These are phyloP conservation scores for Cotesia congregata DNA, from an alignment of 2,888 invertebrate species.

Conservation along the genomic window DNA sequence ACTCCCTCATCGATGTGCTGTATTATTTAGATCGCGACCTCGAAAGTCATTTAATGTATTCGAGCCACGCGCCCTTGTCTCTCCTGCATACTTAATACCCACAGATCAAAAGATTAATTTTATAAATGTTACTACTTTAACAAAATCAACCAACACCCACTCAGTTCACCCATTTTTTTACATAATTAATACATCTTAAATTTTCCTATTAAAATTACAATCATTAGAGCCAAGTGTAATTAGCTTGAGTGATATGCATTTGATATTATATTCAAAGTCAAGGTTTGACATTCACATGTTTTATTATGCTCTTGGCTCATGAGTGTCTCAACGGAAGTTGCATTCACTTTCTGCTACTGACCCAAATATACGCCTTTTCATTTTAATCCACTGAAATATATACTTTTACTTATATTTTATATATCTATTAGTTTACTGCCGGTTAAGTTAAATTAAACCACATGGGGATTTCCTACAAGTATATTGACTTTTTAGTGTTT, in stretches of 20 bases:
- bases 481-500: too few species aligned
- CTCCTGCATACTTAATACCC: slow-evolving; percentile 48
- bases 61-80: slow-evolving; percentile 53
- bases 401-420: slow-evolving; percentile 56
- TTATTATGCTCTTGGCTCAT: neutral
- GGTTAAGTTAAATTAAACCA: neutral
- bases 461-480: neutral
- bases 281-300: slow-evolving; percentile 37
- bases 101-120: neutral
- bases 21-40: slow-evolving; percentile 59
- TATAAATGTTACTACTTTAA: neutral
- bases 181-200: neutral
- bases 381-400: slow-evolving; percentile 26
- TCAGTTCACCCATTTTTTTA: neutral
- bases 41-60: slow-evolving; percentile 64
- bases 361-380: slow-evolving; percentile 50
- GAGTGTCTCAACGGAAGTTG: slow-evolving; percentile 4
- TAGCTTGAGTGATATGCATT: neutral
- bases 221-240: neutral
- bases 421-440: slow-evolving; percentile 31
- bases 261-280: slow-evolving; percentile 41
- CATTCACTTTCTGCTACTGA: slow-evolving; percentile 63
- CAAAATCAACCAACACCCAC: neutral
- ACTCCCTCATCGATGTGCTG: slow-evolving; percentile 25
- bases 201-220: neutral